Conservation (phyloP, 2,797 vertebrate genomes). For the Trachops cirrhosus region DNA sequence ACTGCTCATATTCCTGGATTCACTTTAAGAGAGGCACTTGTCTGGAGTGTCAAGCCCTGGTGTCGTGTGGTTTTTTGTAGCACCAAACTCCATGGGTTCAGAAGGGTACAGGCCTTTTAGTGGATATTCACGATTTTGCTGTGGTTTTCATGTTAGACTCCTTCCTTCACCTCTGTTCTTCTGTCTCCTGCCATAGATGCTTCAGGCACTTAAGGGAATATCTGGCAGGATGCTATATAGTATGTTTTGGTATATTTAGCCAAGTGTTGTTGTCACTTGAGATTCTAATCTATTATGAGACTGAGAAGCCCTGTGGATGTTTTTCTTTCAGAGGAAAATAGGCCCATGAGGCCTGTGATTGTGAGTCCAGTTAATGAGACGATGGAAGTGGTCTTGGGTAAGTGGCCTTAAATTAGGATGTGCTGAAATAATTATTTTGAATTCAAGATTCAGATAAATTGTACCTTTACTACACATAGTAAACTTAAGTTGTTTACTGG, state of each 20-base stretch:
- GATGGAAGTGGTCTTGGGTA: conserved; percentile 85
- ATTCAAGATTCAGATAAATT: neutral
- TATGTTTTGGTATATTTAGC: neutral
- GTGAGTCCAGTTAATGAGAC: conserved; percentile 83
- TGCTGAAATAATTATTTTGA: neutral
- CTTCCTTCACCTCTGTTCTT: neutral
- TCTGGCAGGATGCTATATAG: neutral
- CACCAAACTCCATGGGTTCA: neutral
- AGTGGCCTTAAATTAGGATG: conserved; percentile 55
- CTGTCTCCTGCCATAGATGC: neutral
- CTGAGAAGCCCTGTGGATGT: conserved; percentile 45
- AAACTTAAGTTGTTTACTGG: neutral
- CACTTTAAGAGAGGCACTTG: neutral
- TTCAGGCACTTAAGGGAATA: neutral
- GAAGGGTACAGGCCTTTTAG: neutral
- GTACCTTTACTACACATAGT: neutral
- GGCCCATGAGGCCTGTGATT: conserved; percentile 77
- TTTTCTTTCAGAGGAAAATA: conserved; percentile 71
- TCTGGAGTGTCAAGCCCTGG: neutral
- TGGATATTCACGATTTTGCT: fast-evolving
- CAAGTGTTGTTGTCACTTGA: neutral
- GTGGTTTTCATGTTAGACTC: neutral
- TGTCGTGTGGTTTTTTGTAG: neutral
- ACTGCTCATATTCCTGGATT: neutral
- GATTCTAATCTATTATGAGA: neutral